A percentile compares a stretch with the other conserved stretches of the same genome.
Conservation (phyloP, 2,113 vertebrate genomes). For the Muscicapa adusta region DNA sequence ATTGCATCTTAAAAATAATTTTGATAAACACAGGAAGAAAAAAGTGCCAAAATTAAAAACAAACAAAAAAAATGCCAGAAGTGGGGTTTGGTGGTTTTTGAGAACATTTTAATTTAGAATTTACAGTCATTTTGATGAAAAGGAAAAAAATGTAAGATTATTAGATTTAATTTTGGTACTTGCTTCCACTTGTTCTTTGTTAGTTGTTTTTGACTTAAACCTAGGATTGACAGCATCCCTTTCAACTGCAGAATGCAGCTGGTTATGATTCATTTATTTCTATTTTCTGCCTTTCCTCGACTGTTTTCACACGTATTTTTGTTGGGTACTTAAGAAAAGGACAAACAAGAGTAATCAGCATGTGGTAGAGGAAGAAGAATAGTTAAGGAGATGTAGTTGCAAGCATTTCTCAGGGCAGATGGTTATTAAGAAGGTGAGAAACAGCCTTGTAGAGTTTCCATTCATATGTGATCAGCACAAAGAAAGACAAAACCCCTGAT, state of each 20-base stretch:
- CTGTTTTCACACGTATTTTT: constrained; percentile 18
- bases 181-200: neutral
- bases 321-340: neutral
- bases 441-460: neutral
- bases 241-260: constrained; percentile 31
- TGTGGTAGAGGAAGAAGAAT: neutral
- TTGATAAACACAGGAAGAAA: neutral
- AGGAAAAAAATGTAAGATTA: neutral
- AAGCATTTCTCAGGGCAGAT: neutral
- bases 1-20: neutral
- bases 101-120: neutral
- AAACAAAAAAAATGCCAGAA: neutral
- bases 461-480: neutral
- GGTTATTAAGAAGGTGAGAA: neutral
- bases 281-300: constrained; percentile 26
- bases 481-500: neutral
- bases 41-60: neutral
- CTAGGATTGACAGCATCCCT: neutral
- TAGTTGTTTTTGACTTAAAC: constrained; percentile 23
- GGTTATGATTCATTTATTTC: constrained; percentile 40
- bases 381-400: neutral
- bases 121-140: neutral
- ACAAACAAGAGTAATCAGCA: neutral
- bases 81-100: neutral
- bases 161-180: constrained; percentile 20